Conservation (phyloP, 2,888 invertebrate genomes). For the Ecliptopera silaceata region DNA sequence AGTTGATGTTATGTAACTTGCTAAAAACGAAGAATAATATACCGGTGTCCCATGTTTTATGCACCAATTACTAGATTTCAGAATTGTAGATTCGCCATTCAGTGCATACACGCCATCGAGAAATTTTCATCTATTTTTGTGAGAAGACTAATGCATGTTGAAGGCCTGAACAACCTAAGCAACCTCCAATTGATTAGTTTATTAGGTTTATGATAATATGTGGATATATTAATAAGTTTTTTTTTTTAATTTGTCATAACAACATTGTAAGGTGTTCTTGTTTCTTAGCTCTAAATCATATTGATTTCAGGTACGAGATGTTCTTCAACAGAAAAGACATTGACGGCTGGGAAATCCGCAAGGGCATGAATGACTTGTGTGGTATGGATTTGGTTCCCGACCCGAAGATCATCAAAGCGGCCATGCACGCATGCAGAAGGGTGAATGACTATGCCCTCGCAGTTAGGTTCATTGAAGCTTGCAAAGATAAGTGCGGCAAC, state of each 20-base stretch:
- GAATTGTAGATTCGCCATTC: not conserved
- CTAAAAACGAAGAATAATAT: conserved; percentile 49
- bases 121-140: not conserved
- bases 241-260: no score
- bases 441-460: conserved; percentile 97
- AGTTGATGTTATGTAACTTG: conserved; percentile 78
- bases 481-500: conserved; percentile 93
- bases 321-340: conserved; percentile 94
- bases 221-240: no score
- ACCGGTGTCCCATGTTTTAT: conserved; percentile 26
- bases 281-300: not conserved
- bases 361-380: conserved; percentile 93
- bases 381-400: conserved; percentile 97
- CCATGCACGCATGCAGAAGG: conserved; percentile 94
- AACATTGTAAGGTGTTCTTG: no score
- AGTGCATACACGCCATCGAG: not conserved
- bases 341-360: conserved; percentile 97
- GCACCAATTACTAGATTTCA: not conserved
- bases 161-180: no score
- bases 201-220: no score
- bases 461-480: conserved; percentile 95
- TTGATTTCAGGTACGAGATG: conserved; percentile 85
- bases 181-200: not conserved
- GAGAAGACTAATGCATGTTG: not conserved
- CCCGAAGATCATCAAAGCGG: conserved; percentile 93